Percentiles rank a stretch among this genome's conserved stretches.
Conservation (phyloP, 1,140 invertebrate genomes). For the Mycetomoellerius zeteki region DNA sequence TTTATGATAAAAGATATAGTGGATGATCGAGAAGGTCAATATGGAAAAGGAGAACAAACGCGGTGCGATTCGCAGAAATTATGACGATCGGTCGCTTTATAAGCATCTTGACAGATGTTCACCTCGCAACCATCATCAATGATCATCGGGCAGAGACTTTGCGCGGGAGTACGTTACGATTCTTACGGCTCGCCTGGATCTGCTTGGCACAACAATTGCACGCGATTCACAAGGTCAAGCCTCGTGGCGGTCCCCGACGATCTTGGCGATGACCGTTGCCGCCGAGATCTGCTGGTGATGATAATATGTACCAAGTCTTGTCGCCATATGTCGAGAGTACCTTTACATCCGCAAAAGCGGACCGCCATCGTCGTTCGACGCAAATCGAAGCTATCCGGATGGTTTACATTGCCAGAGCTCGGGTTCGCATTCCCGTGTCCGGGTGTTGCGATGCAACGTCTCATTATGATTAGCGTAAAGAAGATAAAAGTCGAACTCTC, state of each 20-base stretch:
- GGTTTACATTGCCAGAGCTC: neutral
- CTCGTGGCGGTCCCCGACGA: constrained; percentile 72
- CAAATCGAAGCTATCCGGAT: constrained; percentile 6
- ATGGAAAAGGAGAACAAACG: constrained; percentile 63
- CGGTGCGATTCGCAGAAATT: constrained; percentile 29
- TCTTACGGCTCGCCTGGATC: constrained; percentile 75
- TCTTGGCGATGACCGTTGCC: constrained; percentile 71
- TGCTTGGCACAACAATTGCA: constrained; percentile 66
- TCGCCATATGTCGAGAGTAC: constrained; percentile 1
- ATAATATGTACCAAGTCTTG: constrained; percentile 56
- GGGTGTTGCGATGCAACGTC: neutral
- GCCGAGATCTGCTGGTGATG: constrained; percentile 44
- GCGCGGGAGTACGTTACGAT: constrained; percentile 74
- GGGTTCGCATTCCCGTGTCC: constrained; percentile 6
- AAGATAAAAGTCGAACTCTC: neutral
- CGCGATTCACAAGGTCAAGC: constrained; percentile 57
- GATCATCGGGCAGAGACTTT: constrained; percentile 42
- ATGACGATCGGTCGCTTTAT: constrained; percentile 58
- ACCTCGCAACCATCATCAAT: constrained; percentile 41
- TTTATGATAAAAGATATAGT: neutral
- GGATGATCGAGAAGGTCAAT: constrained; percentile 49
- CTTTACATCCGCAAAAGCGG: constrained; percentile 1
- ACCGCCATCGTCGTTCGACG: constrained; percentile 1
- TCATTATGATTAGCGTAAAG: neutral
- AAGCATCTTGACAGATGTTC: constrained; percentile 25